These are phyloP conservation scores for Thymelicus sylvestris DNA, from an alignment of 2,888 invertebrate genomes.

Conservation along the genomic window DNA sequence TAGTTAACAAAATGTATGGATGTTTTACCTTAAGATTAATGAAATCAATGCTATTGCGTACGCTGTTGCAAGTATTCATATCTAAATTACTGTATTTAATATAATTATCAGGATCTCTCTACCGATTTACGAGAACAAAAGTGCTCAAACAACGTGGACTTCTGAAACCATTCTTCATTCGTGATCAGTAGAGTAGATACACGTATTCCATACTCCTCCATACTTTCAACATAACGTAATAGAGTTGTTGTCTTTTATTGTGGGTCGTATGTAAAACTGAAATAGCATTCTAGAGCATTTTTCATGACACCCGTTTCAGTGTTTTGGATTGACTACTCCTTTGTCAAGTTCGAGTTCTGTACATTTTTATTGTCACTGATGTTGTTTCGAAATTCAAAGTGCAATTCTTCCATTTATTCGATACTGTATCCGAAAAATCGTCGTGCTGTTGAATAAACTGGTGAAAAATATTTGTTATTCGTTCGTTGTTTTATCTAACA, in stretches of 20 bases:
- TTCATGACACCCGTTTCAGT: not conserved
- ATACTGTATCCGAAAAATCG: constrained; percentile 7
- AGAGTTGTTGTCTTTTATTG: not conserved
- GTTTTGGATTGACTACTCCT: constrained; percentile 5
- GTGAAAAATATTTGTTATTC: constrained; percentile 27
- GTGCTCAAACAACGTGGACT: too few relatives aligned
- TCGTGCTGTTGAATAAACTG: constrained; percentile 4
- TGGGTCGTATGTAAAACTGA: not conserved
- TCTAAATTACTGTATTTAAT: too few relatives aligned
- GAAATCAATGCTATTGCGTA: too few relatives aligned
- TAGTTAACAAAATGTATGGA: too few relatives aligned
- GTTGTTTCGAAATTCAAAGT: not conserved
- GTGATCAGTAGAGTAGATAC: too few relatives aligned
- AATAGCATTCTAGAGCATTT: not conserved
- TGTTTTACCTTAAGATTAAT: too few relatives aligned
- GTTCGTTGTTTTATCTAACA: constrained; percentile 30
- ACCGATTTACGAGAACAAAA: too few relatives aligned
- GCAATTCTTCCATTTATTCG: constrained; percentile 14
- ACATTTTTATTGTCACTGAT: constrained; percentile 8
- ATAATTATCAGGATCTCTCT: too few relatives aligned
- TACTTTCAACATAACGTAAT: too few relatives aligned
- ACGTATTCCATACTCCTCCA: too few relatives aligned
- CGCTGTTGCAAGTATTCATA: too few relatives aligned
- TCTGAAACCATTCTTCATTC: too few relatives aligned
- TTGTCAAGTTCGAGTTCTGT: not conserved